Conservation (phyloP, 2,888 invertebrate species). For the Zhuqinia jingwanae region DNA sequence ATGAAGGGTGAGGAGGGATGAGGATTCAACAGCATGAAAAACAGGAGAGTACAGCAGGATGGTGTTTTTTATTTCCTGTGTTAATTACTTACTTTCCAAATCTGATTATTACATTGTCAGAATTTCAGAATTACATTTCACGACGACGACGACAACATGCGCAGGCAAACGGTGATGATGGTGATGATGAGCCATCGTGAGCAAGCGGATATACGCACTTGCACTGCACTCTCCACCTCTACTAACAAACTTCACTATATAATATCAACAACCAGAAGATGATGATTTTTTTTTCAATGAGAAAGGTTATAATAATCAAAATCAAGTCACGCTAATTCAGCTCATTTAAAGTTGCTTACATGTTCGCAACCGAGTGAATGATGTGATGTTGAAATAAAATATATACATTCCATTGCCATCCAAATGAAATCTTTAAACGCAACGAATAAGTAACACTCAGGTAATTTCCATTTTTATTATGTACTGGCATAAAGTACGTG, state of each 20-base stretch:
- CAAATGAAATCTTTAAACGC: neutral
- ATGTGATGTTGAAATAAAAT: neutral
- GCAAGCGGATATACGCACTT: conserved; percentile 47
- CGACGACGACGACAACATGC: neutral
- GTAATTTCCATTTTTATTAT: conserved; percentile 12
- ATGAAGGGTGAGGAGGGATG: neutral
- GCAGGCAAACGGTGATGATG: neutral
- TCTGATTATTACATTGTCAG: neutral
- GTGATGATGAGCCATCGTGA: neutral
- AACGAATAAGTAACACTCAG: neutral
- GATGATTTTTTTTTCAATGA: neutral
- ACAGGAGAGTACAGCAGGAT: too few species aligned
- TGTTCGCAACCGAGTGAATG: neutral
- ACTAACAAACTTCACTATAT: neutral
- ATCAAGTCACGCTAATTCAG: conserved; percentile 45
- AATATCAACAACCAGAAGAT: neutral
- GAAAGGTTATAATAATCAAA: conserved; percentile 24
- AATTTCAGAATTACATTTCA: too few species aligned
- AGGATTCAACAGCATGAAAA: too few species aligned
- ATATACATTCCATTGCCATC: neutral
- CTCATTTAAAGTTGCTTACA: neutral
- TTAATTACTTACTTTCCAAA: conserved; percentile 31
- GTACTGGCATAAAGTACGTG: neutral
- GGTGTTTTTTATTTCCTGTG: neutral
- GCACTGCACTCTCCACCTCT: neutral